These are phyloP conservation scores for Carcina quercana DNA, from an alignment of 2,888 invertebrate genomes.

Conservation along the genomic window DNA sequence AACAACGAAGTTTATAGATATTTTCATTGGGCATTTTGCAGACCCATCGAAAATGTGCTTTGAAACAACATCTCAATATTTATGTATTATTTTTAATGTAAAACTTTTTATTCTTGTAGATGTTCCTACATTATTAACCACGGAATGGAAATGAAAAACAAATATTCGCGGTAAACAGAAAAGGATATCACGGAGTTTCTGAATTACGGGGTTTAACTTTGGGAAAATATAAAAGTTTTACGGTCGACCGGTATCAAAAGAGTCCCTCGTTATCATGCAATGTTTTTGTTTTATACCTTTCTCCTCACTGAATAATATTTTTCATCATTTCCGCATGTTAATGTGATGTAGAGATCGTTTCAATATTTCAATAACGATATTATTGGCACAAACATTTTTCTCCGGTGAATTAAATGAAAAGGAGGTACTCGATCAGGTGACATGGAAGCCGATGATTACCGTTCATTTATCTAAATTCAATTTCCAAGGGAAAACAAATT, in stretches of 20 bases:
- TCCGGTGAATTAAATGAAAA: too few species aligned
- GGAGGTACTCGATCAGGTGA: too few species aligned
- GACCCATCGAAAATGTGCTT: neutral
- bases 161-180: neutral
- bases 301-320: conserved; percentile 10
- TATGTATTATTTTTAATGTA: too few species aligned
- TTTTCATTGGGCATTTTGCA: neutral
- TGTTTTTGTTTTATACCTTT: conserved; percentile 12
- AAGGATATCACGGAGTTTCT: conserved; percentile 1
- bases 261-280: conserved; percentile 11
- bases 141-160: neutral
- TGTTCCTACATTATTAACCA: too few species aligned
- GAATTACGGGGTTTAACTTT: conserved; percentile 2
- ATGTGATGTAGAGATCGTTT: conserved; percentile 28
- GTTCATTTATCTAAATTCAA: too few species aligned
- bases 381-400: too few species aligned
- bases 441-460: too few species aligned
- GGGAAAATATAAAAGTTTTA: conserved; percentile 9
- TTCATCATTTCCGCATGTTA: conserved; percentile 28
- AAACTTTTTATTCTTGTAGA: too few species aligned
- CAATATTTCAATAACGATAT: too few species aligned
- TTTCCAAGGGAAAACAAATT: too few species aligned
- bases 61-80: too few species aligned
- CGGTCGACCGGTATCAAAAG: conserved; percentile 4
- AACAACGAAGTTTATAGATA: neutral